Evolutionary conservation across 1,140 invertebrate genomes (phyloP).

Genomic region (Zelostemma sp.): DNA sequence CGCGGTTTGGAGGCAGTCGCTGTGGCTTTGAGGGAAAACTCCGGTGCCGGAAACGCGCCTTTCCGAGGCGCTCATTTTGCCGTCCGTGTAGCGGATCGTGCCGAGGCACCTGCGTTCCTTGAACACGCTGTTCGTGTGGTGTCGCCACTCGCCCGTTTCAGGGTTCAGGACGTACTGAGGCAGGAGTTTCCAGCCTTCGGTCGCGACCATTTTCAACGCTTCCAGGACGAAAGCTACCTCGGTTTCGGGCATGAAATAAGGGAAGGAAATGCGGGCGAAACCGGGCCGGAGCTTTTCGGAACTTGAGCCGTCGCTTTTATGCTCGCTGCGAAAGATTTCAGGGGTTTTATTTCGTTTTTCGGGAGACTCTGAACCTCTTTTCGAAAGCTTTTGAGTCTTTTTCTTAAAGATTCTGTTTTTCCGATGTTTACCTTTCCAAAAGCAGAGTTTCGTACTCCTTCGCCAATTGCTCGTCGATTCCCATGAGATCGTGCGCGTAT

Average conservation of each 20-base stretch:
- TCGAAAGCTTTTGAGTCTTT: not conserved
- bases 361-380: not conserved
- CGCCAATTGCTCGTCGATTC: constrained; percentile 83
- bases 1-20: constrained; percentile 83
- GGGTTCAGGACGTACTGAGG: constrained; percentile 89
- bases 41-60: constrained; percentile 77
- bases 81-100: constrained; percentile 82
- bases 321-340: constrained; percentile 6
- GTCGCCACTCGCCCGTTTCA: constrained; percentile 91
- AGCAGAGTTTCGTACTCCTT: constrained; percentile 83
- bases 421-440: constrained; percentile 75
- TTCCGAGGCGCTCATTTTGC: constrained; percentile 81
- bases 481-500: constrained; percentile 88
- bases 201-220: constrained; percentile 88
- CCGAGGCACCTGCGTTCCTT: constrained; percentile 87
- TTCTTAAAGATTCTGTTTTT: not conserved
- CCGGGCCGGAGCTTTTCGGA: constrained; percentile 87
- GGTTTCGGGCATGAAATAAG: constrained; percentile 86
- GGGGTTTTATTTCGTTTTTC: not conserved
- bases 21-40: constrained; percentile 78
- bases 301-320: constrained; percentile 56
- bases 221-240: constrained; percentile 87
- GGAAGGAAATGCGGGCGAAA: constrained; percentile 87
- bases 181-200: constrained; percentile 90
- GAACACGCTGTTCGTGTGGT: constrained; percentile 83